Conservation (phyloP, 2,113 vertebrate genomes). For the Pachyramphus minor region DNA sequence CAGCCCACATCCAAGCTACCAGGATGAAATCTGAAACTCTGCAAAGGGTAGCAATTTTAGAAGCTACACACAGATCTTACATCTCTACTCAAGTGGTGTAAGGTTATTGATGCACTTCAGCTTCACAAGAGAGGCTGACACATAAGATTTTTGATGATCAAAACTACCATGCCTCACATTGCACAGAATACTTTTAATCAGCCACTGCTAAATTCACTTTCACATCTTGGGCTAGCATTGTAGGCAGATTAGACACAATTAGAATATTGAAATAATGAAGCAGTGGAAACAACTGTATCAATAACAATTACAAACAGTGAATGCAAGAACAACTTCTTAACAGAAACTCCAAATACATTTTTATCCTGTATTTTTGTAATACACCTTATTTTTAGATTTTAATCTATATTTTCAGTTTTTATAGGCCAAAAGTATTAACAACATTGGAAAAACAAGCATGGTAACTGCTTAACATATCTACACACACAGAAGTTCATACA, state of each 20-base stretch:
- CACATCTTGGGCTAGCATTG: background rate
- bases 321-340: background rate
- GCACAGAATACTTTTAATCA: background rate
- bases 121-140: background rate
- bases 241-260: background rate
- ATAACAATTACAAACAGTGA: background rate
- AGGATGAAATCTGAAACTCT: constrained; percentile 41
- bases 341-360: background rate
- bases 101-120: background rate
- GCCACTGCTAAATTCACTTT: background rate
- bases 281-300: background rate
- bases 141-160: background rate
- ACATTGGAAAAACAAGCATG: background rate
- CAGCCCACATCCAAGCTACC: background rate
- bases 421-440: background rate
- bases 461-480: background rate
- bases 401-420: background rate
- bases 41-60: constrained; percentile 12
- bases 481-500: background rate
- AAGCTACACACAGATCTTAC: background rate
- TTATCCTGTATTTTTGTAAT: background rate
- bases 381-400: background rate
- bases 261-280: background rate
- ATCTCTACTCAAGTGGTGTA: background rate
- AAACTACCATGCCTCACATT: background rate